These are phyloP conservation scores for Siphonodentalium dalli DNA, from an alignment of 2,888 invertebrate genomes.

Conservation along the genomic window DNA sequence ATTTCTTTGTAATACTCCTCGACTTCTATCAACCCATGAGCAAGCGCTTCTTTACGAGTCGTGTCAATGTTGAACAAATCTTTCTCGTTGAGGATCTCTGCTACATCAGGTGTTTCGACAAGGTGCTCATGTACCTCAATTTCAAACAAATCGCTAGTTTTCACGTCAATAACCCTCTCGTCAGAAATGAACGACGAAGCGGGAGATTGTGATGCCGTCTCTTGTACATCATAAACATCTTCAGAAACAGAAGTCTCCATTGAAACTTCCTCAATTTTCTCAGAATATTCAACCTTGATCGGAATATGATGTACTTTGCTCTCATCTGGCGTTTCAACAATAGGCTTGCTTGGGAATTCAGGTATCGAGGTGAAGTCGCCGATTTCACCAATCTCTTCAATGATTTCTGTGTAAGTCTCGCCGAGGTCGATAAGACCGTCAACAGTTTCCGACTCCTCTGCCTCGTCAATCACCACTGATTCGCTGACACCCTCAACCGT, in stretches of 20 bases:
- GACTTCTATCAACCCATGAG: constrained; percentile 7
- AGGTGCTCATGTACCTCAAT: constrained; percentile 26
- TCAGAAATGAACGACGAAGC: too few species aligned
- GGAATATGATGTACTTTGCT: constrained; percentile 15
- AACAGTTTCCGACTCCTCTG: constrained; percentile 1
- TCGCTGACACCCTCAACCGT: constrained; percentile 5
- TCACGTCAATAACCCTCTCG: too few species aligned
- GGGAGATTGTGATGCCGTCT: too few species aligned
- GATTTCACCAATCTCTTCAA: too few species aligned
- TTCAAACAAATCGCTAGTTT: too few species aligned
- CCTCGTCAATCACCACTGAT: not conserved
- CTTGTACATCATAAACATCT: too few species aligned
- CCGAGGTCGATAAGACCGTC: too few species aligned
- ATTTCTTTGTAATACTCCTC: constrained; percentile 7
- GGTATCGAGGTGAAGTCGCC: too few species aligned
- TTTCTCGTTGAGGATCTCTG: constrained; percentile 8
- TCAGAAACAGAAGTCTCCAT: too few species aligned
- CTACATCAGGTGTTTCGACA: constrained; percentile 24
- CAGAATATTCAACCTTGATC: constrained; percentile 9
- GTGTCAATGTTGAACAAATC: constrained; percentile 5
- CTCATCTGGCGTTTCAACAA: constrained; percentile 6
- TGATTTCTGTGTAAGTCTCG: too few species aligned
- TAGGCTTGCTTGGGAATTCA: too few species aligned
- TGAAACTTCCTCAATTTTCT: not conserved
- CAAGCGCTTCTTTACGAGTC: constrained; percentile 8